Evolutionary conservation across 1,140 invertebrate genomes (phyloP).

Genomic region (Rhizoglyphus robini): DNA sequence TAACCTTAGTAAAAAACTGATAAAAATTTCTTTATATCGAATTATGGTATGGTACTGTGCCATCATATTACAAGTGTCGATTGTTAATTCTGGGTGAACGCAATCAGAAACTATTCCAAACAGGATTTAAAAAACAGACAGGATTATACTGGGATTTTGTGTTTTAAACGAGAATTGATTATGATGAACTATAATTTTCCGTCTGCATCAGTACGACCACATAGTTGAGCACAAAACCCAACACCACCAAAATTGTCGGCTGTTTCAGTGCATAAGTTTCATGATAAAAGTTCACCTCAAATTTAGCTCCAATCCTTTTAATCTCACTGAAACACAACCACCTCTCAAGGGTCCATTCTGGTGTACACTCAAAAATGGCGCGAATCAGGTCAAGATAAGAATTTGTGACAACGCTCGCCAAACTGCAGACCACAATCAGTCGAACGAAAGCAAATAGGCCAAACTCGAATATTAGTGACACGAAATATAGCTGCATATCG

Average conservation of each 20-base stretch:
- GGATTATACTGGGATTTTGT: too few species aligned
- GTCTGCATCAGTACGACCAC: neutral
- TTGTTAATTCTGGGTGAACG: too few species aligned
- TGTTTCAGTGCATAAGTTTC: neutral
- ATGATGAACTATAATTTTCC: too few species aligned
- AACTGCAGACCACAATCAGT: neutral
- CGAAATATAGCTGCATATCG: too few species aligned
- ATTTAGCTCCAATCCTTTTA: neutral
- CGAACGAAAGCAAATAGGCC: neutral
- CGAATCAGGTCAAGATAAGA: neutral
- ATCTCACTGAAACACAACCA: neutral
- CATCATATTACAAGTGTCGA: too few species aligned
- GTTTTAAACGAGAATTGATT: too few species aligned
- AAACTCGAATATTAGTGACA: too few species aligned
- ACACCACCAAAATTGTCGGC: neutral
- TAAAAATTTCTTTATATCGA: too few species aligned
- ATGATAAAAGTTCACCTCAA: neutral
- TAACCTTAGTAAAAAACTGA: too few species aligned
- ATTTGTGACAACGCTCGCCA: neutral
- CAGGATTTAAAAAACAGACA: too few species aligned
- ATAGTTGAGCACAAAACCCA: neutral
- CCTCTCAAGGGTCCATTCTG: neutral
- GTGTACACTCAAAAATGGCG: neutral
- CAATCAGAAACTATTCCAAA: too few species aligned
- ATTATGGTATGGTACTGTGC: too few species aligned